These are phyloP conservation scores for Rhyacophila evoluta DNA, from an alignment of 2,888 invertebrate species.

Conservation along the genomic window DNA sequence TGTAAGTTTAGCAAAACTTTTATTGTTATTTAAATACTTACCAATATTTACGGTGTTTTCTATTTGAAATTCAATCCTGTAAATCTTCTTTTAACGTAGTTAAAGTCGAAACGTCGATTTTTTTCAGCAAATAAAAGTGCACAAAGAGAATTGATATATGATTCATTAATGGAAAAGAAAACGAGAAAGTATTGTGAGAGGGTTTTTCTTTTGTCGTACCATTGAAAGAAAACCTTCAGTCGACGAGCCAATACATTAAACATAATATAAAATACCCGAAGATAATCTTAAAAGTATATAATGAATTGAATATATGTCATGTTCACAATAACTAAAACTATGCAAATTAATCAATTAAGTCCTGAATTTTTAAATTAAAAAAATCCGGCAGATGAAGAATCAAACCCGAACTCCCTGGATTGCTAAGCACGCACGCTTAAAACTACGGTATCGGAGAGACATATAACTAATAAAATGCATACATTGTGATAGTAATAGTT, in stretches of 20 bases:
- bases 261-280: no score
- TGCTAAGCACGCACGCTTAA: no score
- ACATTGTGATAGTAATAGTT: no score
- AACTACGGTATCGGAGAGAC: no score
- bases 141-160: slow-evolving; percentile 24
- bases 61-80: slow-evolving; percentile 5
- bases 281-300: no score
- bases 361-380: no score
- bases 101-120: slow-evolving; percentile 14
- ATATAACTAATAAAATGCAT: no score
- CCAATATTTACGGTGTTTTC: slow-evolving; percentile 15
- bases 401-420: no score
- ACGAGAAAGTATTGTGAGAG: slow-evolving; percentile 16
- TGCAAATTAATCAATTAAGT: no score
- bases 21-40: background rate
- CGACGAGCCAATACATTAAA: background rate
- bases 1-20: background rate
- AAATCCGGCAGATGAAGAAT: no score
- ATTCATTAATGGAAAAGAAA: slow-evolving; percentile 24
- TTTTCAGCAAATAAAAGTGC: slow-evolving; percentile 11
- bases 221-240: background rate
- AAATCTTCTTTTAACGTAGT: slow-evolving; percentile 12
- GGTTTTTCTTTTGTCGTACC: background rate
- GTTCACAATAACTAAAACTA: no score
- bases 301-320: no score